Evolutionary conservation across 2,888 invertebrate genomes (phyloP).

Genomic region (Dicyrtoma fusca): DNA sequence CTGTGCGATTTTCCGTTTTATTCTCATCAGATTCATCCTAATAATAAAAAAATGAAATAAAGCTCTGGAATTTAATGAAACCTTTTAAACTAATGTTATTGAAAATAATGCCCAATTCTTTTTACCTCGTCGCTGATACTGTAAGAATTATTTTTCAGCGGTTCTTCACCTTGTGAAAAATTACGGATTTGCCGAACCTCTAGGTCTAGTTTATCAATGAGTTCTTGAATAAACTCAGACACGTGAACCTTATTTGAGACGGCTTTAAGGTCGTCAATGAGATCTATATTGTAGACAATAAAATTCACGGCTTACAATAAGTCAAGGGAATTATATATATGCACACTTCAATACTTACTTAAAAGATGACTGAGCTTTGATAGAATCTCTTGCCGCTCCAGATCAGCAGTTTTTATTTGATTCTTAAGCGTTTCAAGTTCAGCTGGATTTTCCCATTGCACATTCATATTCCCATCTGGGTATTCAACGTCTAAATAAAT

Average conservation of each 20-base stretch:
- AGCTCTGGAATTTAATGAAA: background rate
- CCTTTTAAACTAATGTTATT: background rate
- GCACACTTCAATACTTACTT: conserved; percentile 57
- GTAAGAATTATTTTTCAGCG: conserved; percentile 49
- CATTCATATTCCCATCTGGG: conserved; percentile 37
- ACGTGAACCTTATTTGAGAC: conserved; percentile 55
- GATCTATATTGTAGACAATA: conserved; percentile 36
- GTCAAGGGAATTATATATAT: too few relatives aligned
- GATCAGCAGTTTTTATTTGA: conserved; percentile 60
- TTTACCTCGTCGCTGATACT: conserved; percentile 51
- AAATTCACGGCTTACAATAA: conserved; percentile 51
- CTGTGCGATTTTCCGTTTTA: conserved; percentile 49
- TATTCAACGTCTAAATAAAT: conserved; percentile 30
- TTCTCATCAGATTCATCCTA: conserved; percentile 38
- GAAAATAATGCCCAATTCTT: background rate
- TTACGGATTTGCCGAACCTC: conserved; percentile 55
- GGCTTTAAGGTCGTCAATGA: conserved; percentile 56
- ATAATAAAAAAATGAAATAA: background rate
- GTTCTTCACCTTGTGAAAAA: conserved; percentile 51
- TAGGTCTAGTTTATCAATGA: conserved; percentile 53
- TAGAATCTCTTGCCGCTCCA: conserved; percentile 59
- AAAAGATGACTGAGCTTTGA: conserved; percentile 60
- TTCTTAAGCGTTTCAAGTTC: conserved; percentile 57
- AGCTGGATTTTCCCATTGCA: conserved; percentile 36
- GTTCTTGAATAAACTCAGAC: conserved; percentile 54